phyloP scores from a whole-genome alignment of 1,140 invertebrate species.

The Hetaerina americana region DNA sequence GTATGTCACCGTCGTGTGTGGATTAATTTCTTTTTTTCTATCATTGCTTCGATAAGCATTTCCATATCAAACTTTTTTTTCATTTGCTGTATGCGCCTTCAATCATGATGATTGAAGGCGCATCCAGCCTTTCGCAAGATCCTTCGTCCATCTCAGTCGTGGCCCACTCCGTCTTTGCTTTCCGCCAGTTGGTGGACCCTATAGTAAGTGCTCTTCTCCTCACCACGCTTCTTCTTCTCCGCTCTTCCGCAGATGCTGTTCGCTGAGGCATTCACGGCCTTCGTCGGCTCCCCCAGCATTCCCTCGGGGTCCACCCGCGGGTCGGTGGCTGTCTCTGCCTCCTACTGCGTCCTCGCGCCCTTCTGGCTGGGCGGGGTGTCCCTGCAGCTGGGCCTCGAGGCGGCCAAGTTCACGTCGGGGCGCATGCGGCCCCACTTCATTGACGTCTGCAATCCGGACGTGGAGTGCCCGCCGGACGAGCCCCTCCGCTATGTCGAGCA shows the following conservation, averaged over 20 bases:
- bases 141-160: no score
- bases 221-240: no score
- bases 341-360: background rate
- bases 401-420: background rate
- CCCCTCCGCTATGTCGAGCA: background rate
- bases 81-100: no score
- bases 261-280: background rate
- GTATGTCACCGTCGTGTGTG: no score
- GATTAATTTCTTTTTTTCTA: no score
- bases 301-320: background rate
- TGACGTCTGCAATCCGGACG: background rate
- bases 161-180: no score
- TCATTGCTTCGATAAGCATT: no score
- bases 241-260: background rate
- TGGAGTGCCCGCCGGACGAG: background rate
- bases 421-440: background rate
- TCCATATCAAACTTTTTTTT: no score
- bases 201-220: no score
- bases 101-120: no score
- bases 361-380: background rate
- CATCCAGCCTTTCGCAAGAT: no score
- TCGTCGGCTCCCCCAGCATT: background rate
- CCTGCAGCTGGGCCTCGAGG: background rate
- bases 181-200: no score
- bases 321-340: background rate